Conservation (phyloP, 2,888 invertebrate species). For the Drosophila fulvimacula region DNA sequence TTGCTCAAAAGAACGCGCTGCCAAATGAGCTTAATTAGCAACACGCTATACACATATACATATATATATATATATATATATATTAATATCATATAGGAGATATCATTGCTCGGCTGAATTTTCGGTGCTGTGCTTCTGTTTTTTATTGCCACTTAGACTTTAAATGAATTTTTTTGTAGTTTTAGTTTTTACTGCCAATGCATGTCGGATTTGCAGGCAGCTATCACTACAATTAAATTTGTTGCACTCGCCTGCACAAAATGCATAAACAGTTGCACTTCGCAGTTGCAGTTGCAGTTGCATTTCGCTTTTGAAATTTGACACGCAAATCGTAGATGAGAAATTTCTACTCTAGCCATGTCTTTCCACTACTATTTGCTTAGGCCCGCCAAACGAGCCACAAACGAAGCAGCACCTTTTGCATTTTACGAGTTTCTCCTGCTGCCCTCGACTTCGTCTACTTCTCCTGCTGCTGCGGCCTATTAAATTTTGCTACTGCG, state of each 20-base stretch:
- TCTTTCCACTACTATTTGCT: constrained; percentile 7
- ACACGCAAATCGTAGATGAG: constrained; percentile 71
- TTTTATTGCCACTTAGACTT: constrained; percentile 76
- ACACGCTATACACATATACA: constrained; percentile 59
- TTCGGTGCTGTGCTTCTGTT: constrained; percentile 69
- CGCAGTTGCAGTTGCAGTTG: constrained; percentile 23
- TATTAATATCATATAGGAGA: constrained; percentile 33
- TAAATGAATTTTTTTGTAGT: constrained; percentile 27
- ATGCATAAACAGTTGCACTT: constrained; percentile 69
- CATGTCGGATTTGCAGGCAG: constrained; percentile 63
- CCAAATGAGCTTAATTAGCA: constrained; percentile 74
- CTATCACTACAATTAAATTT: constrained; percentile 78
- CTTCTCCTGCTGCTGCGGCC: constrained; percentile 32
- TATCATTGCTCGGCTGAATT: constrained; percentile 55
- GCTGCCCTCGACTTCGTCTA: constrained; percentile 13
- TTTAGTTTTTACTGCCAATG: constrained; percentile 74
- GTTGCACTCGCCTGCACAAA: constrained; percentile 81
- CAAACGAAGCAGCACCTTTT: constrained; percentile 48
- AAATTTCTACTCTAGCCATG: constrained; percentile 4
- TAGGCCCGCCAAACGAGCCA: constrained; percentile 66
- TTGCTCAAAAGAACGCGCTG: constrained; percentile 58
- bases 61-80: constrained; percentile 31
- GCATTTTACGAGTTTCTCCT: constrained; percentile 48
- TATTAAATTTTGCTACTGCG: constrained; percentile 57
- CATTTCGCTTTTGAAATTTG: constrained; percentile 61